These are phyloP conservation scores for Patella vulgata DNA, from an alignment of 1,140 invertebrate genomes.

Conservation along the genomic window DNA sequence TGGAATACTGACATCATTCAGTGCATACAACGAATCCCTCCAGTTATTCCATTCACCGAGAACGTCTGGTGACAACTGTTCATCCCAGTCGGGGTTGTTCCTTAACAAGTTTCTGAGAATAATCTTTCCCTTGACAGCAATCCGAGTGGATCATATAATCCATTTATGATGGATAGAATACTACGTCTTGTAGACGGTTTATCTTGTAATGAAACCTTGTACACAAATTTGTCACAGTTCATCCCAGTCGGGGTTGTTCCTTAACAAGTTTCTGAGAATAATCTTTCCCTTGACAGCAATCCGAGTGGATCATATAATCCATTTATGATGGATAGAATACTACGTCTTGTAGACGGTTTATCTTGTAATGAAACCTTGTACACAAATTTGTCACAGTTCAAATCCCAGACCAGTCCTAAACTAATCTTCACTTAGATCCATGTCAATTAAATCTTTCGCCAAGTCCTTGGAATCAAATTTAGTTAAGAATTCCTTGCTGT, in stretches of 20 bases:
- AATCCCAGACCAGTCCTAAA: slow-evolving; percentile 26
- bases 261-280: too few species aligned
- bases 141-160: not conserved
- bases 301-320: slow-evolving; percentile 26
- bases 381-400: slow-evolving; percentile 19
- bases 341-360: too few species aligned
- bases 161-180: too few species aligned
- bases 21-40: slow-evolving; percentile 12
- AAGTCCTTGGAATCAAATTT: slow-evolving; percentile 14
- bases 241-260: too few species aligned
- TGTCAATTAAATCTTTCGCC: slow-evolving; percentile 20
- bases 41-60: slow-evolving; percentile 21
- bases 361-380: slow-evolving; percentile 31
- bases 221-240: too few species aligned
- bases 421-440: slow-evolving; percentile 13
- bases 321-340: too few species aligned
- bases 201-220: too few species aligned
- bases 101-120: too few species aligned
- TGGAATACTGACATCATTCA: slow-evolving; percentile 10
- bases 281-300: slow-evolving; percentile 26
- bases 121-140: too few species aligned
- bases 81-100: too few species aligned
- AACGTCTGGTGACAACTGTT: slow-evolving; percentile 10
- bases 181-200: too few species aligned
- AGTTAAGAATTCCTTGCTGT: slow-evolving; percentile 20